These are phyloP conservation scores for Ricordea florida DNA, from an alignment of 92 coral and sea anemone genomes.

Conservation along the genomic window DNA sequence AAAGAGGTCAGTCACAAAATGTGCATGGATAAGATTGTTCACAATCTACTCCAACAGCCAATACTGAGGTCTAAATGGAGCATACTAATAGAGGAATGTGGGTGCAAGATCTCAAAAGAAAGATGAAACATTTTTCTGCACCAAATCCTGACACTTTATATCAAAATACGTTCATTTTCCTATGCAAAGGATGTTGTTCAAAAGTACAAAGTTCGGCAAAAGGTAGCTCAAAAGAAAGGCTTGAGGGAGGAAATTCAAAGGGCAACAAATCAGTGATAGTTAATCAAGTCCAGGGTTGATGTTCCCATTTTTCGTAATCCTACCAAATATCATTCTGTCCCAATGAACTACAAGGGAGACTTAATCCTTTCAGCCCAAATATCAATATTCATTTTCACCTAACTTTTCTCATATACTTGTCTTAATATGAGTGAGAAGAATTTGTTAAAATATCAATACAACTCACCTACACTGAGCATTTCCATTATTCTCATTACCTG, in stretches of 20 bases:
- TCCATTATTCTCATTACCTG: too few relatives aligned
- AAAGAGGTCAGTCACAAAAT: slow-evolving; percentile 25
- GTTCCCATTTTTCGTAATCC: neutral
- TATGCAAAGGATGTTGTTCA: slow-evolving; percentile 10
- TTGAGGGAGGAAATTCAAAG: neutral
- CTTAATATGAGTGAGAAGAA: too few relatives aligned
- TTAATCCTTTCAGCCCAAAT: too few relatives aligned
- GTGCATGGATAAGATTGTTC: slow-evolving; percentile 11
- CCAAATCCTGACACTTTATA: slow-evolving; percentile 4
- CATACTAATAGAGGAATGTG: slow-evolving; percentile 21
- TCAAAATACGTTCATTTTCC: slow-evolving; percentile 14
- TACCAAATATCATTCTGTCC: neutral
- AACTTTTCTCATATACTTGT: too few relatives aligned
- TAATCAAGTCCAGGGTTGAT: neutral
- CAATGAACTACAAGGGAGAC: too few relatives aligned
- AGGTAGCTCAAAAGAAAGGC: neutral
- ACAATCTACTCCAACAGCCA: slow-evolving; percentile 1
- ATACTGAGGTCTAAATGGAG: slow-evolving; percentile 2
- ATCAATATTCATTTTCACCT: too few relatives aligned
- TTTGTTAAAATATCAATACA: too few relatives aligned
- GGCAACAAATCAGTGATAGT: neutral
- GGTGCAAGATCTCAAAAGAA: slow-evolving; percentile 15
- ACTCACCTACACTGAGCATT: too few relatives aligned
- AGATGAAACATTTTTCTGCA: slow-evolving; percentile 1
- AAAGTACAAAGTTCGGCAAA: slow-evolving; percentile 12